Conservation (phyloP, 2,797 vertebrate species). For the Miichthys miiuy region DNA sequence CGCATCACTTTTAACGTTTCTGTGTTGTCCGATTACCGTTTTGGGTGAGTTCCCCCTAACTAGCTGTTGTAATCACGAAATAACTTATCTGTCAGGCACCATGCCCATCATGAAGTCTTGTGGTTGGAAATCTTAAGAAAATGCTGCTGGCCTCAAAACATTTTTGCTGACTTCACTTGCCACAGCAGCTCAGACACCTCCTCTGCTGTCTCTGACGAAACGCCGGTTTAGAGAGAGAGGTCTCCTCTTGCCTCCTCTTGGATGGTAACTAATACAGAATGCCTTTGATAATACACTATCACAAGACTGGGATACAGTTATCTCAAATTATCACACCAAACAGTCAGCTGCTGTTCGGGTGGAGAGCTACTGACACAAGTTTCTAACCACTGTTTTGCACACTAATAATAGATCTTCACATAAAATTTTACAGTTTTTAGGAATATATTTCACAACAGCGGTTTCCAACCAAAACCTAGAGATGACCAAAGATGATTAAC, state of each 20-base stretch:
- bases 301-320: constrained; percentile 48
- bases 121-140: constrained; percentile 38
- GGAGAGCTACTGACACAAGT: constrained; percentile 19
- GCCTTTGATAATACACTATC: constrained; percentile 44
- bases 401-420: constrained; percentile 45
- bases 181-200: constrained; percentile 13
- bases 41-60: constrained; percentile 9
- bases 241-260: neutral
- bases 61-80: constrained; percentile 31
- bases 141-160: constrained; percentile 8
- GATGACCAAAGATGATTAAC: neutral
- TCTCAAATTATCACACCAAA: constrained; percentile 44
- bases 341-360: constrained; percentile 63
- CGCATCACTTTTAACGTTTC: constrained; percentile 38
- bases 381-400: constrained; percentile 22
- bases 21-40: constrained; percentile 69
- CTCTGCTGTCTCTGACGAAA: neutral
- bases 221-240: neutral
- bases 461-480: too few relatives aligned
- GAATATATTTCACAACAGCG: neutral
- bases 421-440: neutral
- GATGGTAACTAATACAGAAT: constrained; percentile 11
- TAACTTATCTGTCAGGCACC: constrained; percentile 44
- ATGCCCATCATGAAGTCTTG: constrained; percentile 21
- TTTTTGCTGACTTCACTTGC: constrained; percentile 10